Evolutionary conservation across 2,888 invertebrate species (phyloP), one percentile per base, ranked within the genome.

Genomic region (Phorcus lineatus): DNA sequence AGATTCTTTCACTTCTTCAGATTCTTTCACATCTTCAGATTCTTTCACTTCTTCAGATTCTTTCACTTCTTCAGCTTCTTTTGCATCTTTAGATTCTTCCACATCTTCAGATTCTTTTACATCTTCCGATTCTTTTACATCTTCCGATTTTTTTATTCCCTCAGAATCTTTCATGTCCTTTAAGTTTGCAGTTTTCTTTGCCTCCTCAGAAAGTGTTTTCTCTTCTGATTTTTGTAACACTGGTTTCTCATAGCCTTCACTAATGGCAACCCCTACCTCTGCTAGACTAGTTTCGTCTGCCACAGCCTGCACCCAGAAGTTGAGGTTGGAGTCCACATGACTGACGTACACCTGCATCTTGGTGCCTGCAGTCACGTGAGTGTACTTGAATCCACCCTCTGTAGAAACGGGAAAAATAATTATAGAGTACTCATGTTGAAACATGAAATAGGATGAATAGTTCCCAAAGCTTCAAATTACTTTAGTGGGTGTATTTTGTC

Each of bases 281-380:
- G 67, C 53, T 9, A 76, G 55, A 31, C 22, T 28, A 0, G 6
- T 13, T 19, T 76, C 76, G 2, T 54, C 17, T 0, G 31, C 24
- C 19, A 76, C 76, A 17, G 54, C 24, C 76, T 76, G 76, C 28
- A 76, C 76, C 86, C 86, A 89, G 79, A 89, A 89, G 77, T 85
- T 86, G n/a, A 85, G 81, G 0, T 85, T 82, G 31, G 86, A 86
- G 40, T 87, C 86, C 31, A 86, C 85, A 67, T 87, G 86, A n/a
- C 86, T 83, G 13, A 88, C 79, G 78, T 80, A 86, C 22, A 85
- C 86, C 11, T 36, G 67, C 28, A 83, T 82, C 24, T 78, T 78
- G 13, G 74, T 24, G 1, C 86, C 85, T 0, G 75, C 22, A 17
- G 62, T 31, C 0, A 85, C n/a, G 3, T 52, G 52, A 11, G 78